A percentile compares a stretch with the other conserved stretches of the same genome.
These are phyloP conservation scores for Agapetus fuscipes DNA, from an alignment of 2,888 invertebrate genomes.

Conservation along the genomic window DNA sequence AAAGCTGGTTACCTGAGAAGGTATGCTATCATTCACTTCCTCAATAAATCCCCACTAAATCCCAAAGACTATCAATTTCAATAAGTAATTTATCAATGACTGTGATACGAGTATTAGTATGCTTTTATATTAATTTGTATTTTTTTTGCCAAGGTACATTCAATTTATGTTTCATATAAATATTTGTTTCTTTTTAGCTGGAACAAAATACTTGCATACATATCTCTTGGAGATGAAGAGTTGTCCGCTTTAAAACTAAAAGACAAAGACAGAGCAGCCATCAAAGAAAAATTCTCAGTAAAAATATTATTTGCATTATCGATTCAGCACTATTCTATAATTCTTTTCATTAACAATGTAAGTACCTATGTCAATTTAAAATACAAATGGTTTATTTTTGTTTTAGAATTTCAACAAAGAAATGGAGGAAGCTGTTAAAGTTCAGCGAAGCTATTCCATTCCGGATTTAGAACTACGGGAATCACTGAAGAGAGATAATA, in stretches of 20 bases:
- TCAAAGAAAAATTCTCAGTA: slow-evolving; percentile 86
- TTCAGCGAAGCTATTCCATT: slow-evolving; percentile 84
- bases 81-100: too few relatives aligned
- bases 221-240: slow-evolving; percentile 60
- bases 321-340: background rate
- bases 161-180: too few relatives aligned
- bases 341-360: background rate
- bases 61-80: too few relatives aligned
- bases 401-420: slow-evolving; percentile 89
- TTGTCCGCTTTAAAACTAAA: slow-evolving; percentile 61
- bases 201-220: slow-evolving; percentile 70
- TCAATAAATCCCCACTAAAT: too few relatives aligned
- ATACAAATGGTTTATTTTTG: too few relatives aligned
- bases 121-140: too few relatives aligned
- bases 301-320: slow-evolving; percentile 26
- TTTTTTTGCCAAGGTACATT: too few relatives aligned
- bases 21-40: too few relatives aligned
- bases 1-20: slow-evolving; percentile 63
- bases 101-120: too few relatives aligned
- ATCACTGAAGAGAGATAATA: slow-evolving; percentile 81
- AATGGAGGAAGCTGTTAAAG: slow-evolving; percentile 78
- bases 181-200: too few relatives aligned
- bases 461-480: slow-evolving; percentile 87
- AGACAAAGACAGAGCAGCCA: slow-evolving; percentile 74
- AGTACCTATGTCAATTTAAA: too few relatives aligned